Evolutionary conservation across 2,797 vertebrate genomes (phyloP).

Genomic region (Propithecus perrieri): DNA sequence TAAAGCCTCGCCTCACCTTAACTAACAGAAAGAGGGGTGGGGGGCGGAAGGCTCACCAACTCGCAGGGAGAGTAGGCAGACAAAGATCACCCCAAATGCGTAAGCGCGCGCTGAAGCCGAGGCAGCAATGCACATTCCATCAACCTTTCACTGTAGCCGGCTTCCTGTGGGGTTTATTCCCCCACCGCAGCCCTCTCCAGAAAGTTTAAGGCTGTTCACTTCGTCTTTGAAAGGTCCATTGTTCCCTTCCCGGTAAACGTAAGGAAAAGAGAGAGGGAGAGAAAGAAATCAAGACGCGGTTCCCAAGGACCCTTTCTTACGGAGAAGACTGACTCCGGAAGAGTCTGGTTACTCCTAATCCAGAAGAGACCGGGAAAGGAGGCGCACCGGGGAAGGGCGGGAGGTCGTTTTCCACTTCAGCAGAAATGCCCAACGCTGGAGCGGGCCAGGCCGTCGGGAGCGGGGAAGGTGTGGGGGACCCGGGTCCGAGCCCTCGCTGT

Average conservation of each 20-base stretch:
- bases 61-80: background rate
- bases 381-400: background rate
- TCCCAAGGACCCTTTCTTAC: background rate
- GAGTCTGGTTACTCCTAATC: background rate
- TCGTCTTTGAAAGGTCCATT: conserved; percentile 72
- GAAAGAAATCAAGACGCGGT: background rate
- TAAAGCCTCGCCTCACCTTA: background rate
- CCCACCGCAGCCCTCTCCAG: conserved; percentile 7
- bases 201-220: conserved; percentile 66
- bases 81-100: conserved; percentile 59
- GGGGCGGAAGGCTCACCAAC: background rate
- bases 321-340: background rate
- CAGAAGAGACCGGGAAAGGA: background rate
- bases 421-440: background rate
- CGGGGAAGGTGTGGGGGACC: background rate
- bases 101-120: background rate
- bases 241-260: conserved; percentile 54
- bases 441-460: background rate
- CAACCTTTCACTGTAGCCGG: background rate
- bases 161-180: conserved; percentile 62
- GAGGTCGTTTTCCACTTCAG: background rate
- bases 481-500: background rate
- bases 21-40: conserved; percentile 18
- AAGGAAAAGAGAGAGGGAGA: background rate
- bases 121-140: conserved; percentile 37